Evolutionary conservation across 2,888 invertebrate species (phyloP).

Genomic region (Drosophila hamatofila): DNA sequence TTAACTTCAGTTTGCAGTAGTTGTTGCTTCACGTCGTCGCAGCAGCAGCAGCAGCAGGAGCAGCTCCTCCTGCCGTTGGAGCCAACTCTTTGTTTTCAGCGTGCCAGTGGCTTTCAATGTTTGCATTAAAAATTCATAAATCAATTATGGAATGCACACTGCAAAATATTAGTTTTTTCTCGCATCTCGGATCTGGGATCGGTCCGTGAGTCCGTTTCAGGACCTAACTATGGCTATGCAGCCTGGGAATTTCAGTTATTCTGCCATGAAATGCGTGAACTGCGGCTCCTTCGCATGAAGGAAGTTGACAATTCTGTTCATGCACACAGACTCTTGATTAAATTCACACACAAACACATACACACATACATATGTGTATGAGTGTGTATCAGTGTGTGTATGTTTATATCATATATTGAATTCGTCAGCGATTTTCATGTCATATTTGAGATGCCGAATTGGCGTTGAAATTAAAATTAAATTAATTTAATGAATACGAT

Average conservation of each 20-base stretch:
- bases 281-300: conserved; percentile 54
- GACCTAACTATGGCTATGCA: conserved; percentile 29
- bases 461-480: conserved; percentile 80
- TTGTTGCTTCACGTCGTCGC: conserved; percentile 26
- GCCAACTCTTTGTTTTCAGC: conserved; percentile 63
- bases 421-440: conserved; percentile 60
- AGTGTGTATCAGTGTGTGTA: background rate
- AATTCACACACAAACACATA: conserved; percentile 55
- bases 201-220: conserved; percentile 4
- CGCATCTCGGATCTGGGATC: conserved; percentile 47
- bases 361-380: background rate
- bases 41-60: background rate
- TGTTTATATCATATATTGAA: conserved; percentile 41
- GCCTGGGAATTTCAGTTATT: conserved; percentile 79
- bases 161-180: conserved; percentile 82
- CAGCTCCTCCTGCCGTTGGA: conserved; percentile 22
- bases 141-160: conserved; percentile 84
- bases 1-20: conserved; percentile 64
- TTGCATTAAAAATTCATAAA: conserved; percentile 85
- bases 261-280: conserved; percentile 82
- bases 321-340: conserved; percentile 56
- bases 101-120: conserved; percentile 68
- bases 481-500: conserved; percentile 75
- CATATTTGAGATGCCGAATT: conserved; percentile 71
- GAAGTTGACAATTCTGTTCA: conserved; percentile 69